Conservation (phyloP, 2,113 vertebrate species). For the Corynorhinus townsendii region DNA sequence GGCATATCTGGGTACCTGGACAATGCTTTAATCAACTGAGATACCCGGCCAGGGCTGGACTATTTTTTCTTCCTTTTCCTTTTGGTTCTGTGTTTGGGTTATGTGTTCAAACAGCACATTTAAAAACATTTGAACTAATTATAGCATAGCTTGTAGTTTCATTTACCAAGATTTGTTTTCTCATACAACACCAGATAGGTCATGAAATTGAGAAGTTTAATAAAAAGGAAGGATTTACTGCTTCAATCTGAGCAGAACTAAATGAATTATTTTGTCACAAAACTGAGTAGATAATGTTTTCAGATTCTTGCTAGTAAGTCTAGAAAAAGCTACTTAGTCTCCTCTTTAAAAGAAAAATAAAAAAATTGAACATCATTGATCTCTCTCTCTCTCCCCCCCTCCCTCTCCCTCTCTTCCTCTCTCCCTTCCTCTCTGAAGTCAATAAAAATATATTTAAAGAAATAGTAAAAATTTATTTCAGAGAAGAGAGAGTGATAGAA, state of each 20-base stretch:
- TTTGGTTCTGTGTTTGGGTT: neutral
- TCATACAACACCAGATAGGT: neutral
- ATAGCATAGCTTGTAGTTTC: neutral
- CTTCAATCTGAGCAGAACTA: neutral
- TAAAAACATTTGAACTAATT: neutral
- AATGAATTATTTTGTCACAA: neutral
- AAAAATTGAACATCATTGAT: too few relatives aligned
- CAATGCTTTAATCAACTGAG: neutral
- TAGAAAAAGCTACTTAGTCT: neutral
- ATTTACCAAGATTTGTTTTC: neutral
- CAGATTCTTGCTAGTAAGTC: neutral
- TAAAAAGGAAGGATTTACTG: slow-evolving; percentile 11
- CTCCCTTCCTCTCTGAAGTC: too few relatives aligned
- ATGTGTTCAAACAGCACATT: neutral
- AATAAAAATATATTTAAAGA: too few relatives aligned
- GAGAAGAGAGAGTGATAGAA: too few relatives aligned
- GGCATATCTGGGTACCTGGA: too few relatives aligned
- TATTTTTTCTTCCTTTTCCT: neutral
- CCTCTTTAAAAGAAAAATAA: neutral
- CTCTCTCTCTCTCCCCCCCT: too few relatives aligned
- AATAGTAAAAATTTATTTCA: too few relatives aligned
- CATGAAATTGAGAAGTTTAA: neutral
- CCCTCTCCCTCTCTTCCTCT: too few relatives aligned
- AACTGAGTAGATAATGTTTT: neutral
- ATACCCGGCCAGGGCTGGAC: neutral